Percentiles rank a stretch among this genome's conserved stretches.
Conservation (phyloP, 1,140 invertebrate species). For the Calycopis cecrops region DNA sequence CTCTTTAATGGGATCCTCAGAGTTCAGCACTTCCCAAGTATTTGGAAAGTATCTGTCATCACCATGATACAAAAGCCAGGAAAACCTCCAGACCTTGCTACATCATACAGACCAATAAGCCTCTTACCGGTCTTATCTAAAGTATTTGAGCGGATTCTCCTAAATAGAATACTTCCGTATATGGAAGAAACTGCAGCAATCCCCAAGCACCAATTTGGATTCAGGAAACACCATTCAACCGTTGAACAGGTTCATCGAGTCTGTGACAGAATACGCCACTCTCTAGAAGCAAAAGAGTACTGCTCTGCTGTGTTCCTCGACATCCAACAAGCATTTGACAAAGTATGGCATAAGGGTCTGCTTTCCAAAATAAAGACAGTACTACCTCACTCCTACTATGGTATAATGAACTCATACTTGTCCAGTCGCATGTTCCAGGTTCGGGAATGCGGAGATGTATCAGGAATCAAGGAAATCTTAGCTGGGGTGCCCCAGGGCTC, state of each 20-base stretch:
- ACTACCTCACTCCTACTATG: background rate
- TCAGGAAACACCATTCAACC: slow-evolving; percentile 5
- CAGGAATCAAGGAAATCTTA: background rate
- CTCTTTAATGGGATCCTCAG: slow-evolving; percentile 21
- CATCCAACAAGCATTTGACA: slow-evolving; percentile 18
- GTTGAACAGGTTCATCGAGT: slow-evolving; percentile 19
- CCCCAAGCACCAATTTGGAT: slow-evolving; percentile 17
- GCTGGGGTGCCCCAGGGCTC: slow-evolving; percentile 9
- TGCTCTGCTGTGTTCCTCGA: slow-evolving; percentile 17
- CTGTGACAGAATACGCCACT: background rate
- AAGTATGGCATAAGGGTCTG: slow-evolving; percentile 20
- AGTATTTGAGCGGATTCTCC: slow-evolving; percentile 18
- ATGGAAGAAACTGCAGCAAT: slow-evolving; percentile 1
- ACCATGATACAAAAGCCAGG: slow-evolving; percentile 24
- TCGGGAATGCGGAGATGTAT: background rate
- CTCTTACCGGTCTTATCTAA: slow-evolving; percentile 22
- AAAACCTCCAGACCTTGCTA: slow-evolving; percentile 10
- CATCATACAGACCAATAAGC: slow-evolving; percentile 27
- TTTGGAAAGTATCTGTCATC: slow-evolving; percentile 22
- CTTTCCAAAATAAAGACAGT: slow-evolving; percentile 2
- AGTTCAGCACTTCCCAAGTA: slow-evolving; percentile 15
- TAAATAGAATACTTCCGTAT: background rate
- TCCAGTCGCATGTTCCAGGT: background rate
- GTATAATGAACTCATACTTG: slow-evolving; percentile 9
- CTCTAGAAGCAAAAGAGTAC: slow-evolving; percentile 11